Evolutionary conservation across 2,113 vertebrate genomes (phyloP).

Genomic region (Smithornis capensis): DNA sequence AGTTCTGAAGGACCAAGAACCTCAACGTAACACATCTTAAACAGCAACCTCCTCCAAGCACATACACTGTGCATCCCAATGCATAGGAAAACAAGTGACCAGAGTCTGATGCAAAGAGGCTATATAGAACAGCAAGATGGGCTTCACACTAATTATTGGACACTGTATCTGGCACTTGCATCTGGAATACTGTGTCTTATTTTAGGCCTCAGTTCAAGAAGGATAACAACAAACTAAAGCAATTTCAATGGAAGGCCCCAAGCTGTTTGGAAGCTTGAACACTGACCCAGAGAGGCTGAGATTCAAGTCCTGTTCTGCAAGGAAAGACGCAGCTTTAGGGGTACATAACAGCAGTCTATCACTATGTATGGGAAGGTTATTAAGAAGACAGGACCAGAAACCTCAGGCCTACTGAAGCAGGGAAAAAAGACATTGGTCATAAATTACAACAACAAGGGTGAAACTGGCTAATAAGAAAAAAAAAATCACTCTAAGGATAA

Average conservation of each 20-base stretch:
- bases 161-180: background rate
- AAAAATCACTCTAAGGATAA: background rate
- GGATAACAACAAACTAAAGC: background rate
- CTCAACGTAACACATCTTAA: background rate
- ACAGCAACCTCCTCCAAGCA: background rate
- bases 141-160: background rate
- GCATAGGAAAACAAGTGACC: background rate
- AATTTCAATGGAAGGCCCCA: background rate
- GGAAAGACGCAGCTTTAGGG: background rate
- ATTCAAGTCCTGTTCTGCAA: background rate
- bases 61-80: fast-evolving
- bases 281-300: background rate
- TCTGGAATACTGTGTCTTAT: background rate
- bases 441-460: background rate
- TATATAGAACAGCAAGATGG: background rate
- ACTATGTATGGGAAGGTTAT: fast-evolving
- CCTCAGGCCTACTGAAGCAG: background rate
- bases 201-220: background rate
- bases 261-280: background rate
- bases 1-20: background rate
- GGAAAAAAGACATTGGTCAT: background rate
- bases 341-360: background rate
- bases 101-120: background rate
- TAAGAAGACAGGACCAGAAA: background rate
- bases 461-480: background rate